Evolutionary conservation across 2,888 invertebrate species (phyloP), one percentile per base, ranked within the genome.

Genomic region (Drosophila differens): DNA sequence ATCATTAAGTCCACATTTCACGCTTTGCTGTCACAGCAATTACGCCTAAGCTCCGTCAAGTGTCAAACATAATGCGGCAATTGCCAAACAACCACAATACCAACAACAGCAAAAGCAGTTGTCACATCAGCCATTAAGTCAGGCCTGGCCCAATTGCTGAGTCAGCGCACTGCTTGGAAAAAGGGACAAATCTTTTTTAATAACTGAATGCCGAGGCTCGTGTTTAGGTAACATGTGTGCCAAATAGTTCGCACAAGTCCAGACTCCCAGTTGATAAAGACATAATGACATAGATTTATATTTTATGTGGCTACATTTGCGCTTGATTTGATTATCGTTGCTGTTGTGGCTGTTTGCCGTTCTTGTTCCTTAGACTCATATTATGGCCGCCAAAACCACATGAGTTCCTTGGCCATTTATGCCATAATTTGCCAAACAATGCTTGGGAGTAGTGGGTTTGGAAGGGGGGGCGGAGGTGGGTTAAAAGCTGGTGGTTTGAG

Each of bases 131-230:
- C 73, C 81, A 88, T 83, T 90, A 88, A 81, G 77, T 70, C 58
- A n/a, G n/a, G 51, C 76, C 70, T 74, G 76, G 57, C 68, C 84
- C 81, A 87, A 86, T 73, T 89, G 90, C 89, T 63, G 75, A 83
- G 69, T 66, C 76, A 67, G 52, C 35, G 14, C 47, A 4, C 4
- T 47, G 47, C 16, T 47, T 47, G 25, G 47, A 9, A 25, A 80
- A 83, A 76, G 80, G 79, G 71, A 85, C 76, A 90, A 89, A 86
- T 89, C 84, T 89, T 90, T 87, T 90, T 89, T 87, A 87, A 90
- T 90, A 90, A 89, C 91, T 82, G 68, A 32, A 25, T 32, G 33
- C 75, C 58, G 35, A 60, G 32, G 53, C 67, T 58, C 12, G 10
- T 39, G 47, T 51, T 39, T 37, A 57, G 81, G 90, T 67, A 83